phyloP scores from a whole-genome alignment of 2,113 vertebrate species.

The Ophthalmolycus amberensis region DNA sequence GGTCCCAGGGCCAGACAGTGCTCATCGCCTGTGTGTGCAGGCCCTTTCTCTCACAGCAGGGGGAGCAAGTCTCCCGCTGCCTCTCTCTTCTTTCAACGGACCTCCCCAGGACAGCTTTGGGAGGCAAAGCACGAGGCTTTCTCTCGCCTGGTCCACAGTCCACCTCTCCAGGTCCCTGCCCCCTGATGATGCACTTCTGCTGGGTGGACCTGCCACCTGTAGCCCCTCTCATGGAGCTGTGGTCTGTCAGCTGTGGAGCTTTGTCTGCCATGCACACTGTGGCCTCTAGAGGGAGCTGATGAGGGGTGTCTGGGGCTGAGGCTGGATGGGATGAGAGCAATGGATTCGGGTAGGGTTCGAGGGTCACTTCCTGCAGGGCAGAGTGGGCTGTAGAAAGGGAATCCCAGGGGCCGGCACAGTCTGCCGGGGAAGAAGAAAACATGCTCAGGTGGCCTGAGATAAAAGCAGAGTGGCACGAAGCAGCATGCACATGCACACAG shows the following conservation, averaged over 20 bases:
- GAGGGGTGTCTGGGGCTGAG: constrained; percentile 91
- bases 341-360: constrained; percentile 89
- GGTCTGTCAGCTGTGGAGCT: constrained; percentile 72
- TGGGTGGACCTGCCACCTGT: constrained; percentile 91
- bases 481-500: constrained; percentile 66
- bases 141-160: constrained; percentile 72
- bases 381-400: constrained; percentile 93
- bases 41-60: constrained; percentile 83
- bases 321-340: constrained; percentile 94
- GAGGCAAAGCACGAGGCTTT: constrained; percentile 81
- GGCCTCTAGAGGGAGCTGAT: constrained; percentile 90
- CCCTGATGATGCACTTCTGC: constrained; percentile 83
- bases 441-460: constrained; percentile 33
- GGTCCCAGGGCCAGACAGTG: constrained; percentile 72
- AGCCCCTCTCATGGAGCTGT: constrained; percentile 75
- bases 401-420: constrained; percentile 94
- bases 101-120: constrained; percentile 81
- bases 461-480: constrained; percentile 18
- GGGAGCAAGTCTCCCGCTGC: constrained; percentile 74
- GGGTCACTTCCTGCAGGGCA: constrained; percentile 97
- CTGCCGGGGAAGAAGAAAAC: constrained; percentile 80
- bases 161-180: constrained; percentile 73
- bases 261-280: constrained; percentile 77
- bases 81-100: constrained; percentile 82
- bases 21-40: constrained; percentile 72